Base-by-base conservation (phyloP, 2,888 invertebrate genomes). In the Andricus quercusramuli region DNA sequence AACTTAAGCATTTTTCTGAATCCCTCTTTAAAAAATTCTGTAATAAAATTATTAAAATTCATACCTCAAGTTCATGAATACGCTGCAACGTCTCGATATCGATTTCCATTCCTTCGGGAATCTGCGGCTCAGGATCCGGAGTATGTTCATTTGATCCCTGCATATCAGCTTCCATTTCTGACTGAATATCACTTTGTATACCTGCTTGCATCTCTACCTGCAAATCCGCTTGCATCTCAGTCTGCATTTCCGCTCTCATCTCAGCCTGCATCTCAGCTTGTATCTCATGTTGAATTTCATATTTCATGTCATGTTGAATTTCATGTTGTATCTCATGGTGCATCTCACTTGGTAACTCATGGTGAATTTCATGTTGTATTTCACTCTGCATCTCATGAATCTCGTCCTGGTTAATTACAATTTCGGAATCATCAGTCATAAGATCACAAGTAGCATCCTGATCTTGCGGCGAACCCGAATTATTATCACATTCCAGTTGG, bases 21-120 rank as follows among this genome's bases (percentile, higher is more conserved):
- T 78, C 66, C 17, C 13, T 76, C 17, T 80, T 51, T 51, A 78
- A 67, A 70, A 0, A 25, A 25, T 25, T 62, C 62, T 25, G 25
- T 1, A 62, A 62, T 62, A 51, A 78, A 37, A 56, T 44, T 66
- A 41, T 51, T 51, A 67, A 41, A 20, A 65, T 65, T 41, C 22
- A 29, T 77, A 91, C 92, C 88, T 92, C 92, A 62, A 92, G 86
- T 80, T 92, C 92, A 70, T 92, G 92, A 82, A 92, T 92, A 66
- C 92, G 91, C 79, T 92, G 92, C 51, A 92, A 84, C 1, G 92
- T 92, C 83, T 92, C 92, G 44, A 90, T 92, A 70, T 92, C 92
- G 62, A 92, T 92, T 79, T 92, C 92, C 91, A 92, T 92, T 78
- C 90, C 92, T 81, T 91, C 92, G 2, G 91, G 91, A 78, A 92